phyloP scores from a whole-genome alignment of 2,113 vertebrate genomes.

The Fukomys damarensis region DNA sequence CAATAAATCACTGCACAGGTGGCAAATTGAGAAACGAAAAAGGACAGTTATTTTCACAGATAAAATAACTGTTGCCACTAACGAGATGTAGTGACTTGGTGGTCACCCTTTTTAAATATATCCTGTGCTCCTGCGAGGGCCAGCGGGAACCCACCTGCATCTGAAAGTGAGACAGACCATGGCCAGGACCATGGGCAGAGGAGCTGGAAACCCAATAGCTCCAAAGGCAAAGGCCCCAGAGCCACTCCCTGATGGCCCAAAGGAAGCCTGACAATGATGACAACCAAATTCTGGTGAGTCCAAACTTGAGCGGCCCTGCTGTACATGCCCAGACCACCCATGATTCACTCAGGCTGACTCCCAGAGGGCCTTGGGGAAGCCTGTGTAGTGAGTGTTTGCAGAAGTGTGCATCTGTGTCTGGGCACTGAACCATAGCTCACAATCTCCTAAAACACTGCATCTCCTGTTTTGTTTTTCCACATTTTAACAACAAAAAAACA shows the following conservation, averaged over 20 bases:
- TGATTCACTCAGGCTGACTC: background rate
- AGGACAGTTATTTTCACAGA: conserved; percentile 74
- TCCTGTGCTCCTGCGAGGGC: background rate
- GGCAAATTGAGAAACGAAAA: conserved; percentile 76
- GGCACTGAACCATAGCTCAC: conserved; percentile 55
- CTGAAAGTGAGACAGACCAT: conserved; percentile 29
- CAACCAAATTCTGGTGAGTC: background rate
- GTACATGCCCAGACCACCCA: background rate
- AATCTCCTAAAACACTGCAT: conserved; percentile 81
- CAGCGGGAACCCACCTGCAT: background rate
- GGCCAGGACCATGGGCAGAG: background rate
- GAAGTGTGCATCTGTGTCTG: background rate
- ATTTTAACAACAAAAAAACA: conserved; percentile 81
- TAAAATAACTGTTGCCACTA: conserved; percentile 73
- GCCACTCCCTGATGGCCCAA: background rate
- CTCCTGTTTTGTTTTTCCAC: conserved; percentile 16
- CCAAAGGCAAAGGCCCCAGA: conserved; percentile 11
- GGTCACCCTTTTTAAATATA: conserved; percentile 62
- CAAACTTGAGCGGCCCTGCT: background rate
- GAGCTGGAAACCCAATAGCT: background rate
- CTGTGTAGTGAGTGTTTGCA: background rate
- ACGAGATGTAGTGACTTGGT: conserved; percentile 62
- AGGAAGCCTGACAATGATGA: background rate
- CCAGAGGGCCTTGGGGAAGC: background rate
- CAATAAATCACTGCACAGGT: conserved; percentile 78